Base-by-base conservation (phyloP, 1,140 invertebrate species). In the Cydia fagiglandana region DNA sequence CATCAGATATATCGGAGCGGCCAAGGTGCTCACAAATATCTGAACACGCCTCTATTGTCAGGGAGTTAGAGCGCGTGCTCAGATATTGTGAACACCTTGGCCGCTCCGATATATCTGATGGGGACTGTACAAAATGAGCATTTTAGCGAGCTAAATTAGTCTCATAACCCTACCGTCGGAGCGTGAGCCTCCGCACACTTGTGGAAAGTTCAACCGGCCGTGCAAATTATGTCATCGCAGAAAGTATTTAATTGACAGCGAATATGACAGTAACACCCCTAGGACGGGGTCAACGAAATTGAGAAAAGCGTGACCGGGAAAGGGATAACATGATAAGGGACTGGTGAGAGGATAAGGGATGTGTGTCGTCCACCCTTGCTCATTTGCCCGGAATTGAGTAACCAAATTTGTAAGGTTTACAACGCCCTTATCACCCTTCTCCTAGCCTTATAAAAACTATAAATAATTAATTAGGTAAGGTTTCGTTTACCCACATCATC, bases 241-340 rank as follows among this genome's bases (percentile, higher is more conserved):
- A 82, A 83, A 85, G 79, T 84, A 79, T 88, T 86, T 89, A 88
- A 88, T 89, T 86, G 85, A 85, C 85, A 86, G 85, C 85, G 80
- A 87, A 86, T 88, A 84, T 83, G 84, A 85, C 84, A 86, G 81
- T 79, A 77, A 83, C 24, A 30, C 9, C 77, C 80, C 30, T 30
- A 82, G 75, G 85, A 77, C 87, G 84, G 85, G 85, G 87, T 88
- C 85, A 87, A 83, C 86, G 87, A 86, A 90, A 91, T 89, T 90
- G 89, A 88, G 87, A 91, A 89, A 89, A 91, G 86, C 45, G 12
- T 89, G 86, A 86, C 12, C 24, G 24, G 15, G 64, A 70, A 6
- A 70, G 17, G 66, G 66, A 45, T 15, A 24, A 6, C 34, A 17
- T 30, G 13, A 34, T 38, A 34, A 15, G 30, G 5, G 30, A 7